phyloP scores from a whole-genome alignment of 2,888 invertebrate genomes.

The Ctenicera cuprea region DNA sequence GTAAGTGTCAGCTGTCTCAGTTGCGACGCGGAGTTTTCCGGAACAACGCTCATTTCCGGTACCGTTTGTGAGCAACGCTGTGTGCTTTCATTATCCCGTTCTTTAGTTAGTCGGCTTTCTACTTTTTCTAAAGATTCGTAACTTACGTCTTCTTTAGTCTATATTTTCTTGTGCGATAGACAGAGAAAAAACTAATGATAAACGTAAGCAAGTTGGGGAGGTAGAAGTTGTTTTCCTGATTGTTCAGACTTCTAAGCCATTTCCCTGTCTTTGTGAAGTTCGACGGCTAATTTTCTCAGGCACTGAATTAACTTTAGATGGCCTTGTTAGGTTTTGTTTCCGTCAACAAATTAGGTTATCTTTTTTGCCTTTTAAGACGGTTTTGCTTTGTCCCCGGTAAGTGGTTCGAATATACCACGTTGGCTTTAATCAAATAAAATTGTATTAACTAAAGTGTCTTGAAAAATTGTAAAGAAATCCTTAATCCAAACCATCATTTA shows the following conservation, averaged over 20 bases:
- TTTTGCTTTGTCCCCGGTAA: constrained; percentile 20
- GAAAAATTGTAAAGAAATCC: no score
- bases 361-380: constrained; percentile 48
- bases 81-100: constrained; percentile 60
- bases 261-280: constrained; percentile 61
- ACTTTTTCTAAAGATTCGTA: constrained; percentile 52
- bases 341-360: constrained; percentile 61
- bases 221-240: constrained; percentile 59
- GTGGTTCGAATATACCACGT: constrained; percentile 4
- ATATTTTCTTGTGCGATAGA: constrained; percentile 27
- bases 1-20: constrained; percentile 57
- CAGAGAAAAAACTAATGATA: constrained; percentile 51
- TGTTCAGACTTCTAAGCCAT: constrained; percentile 61
- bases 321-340: constrained; percentile 61
- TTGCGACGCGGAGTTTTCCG: constrained; percentile 58
- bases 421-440: neutral
- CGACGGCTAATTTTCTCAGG: constrained; percentile 62
- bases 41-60: constrained; percentile 62
- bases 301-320: constrained; percentile 60
- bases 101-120: constrained; percentile 54
- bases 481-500: no score
- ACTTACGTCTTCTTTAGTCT: constrained; percentile 45
- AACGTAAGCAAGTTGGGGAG: constrained; percentile 41
- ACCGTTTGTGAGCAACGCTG: constrained; percentile 59
- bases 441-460: neutral